Base-by-base conservation (phyloP, 2,888 invertebrate genomes). In the Drosophila meridiana region DNA sequence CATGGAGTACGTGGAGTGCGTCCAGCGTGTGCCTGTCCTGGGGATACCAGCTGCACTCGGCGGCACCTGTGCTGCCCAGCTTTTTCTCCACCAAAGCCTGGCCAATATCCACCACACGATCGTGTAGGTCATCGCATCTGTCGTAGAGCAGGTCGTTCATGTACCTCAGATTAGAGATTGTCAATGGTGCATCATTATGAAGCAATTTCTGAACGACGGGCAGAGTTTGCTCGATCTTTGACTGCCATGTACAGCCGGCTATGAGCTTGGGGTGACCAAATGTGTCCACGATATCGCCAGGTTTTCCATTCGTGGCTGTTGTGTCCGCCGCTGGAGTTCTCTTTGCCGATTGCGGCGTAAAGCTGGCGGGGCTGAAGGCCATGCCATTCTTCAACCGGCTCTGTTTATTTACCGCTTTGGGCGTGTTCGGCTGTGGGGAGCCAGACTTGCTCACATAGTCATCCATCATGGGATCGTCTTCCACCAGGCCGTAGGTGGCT, bases 201-300 rank as follows among this genome's bases (percentile, higher is more conserved):
- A 94, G 94, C 30, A 94, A 92, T 52, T 94, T 92, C 91, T 94
- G 94, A 32, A 92, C 90, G 48, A 95, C 92, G 59, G 91, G 93
- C 32, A 93, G 76, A 55, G 87, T 61, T 28, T 85, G 90, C 40
- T 83, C 78, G 34, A 82, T 64, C 36, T 77, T 68, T 9, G 90
- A 83, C 42, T 89, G 82, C 93, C 93, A 93, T 6, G 82, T 82
- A 42, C 89, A 87, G 26, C 82, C 79, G 6, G 94, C 92, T 65
- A 95, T 87, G 26, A 94, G 90, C 68, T 93, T 92, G n/a, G 95
- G 94, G 80, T 94, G 94, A 2, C 95, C 95, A 88, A 94, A 95
- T 3, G 94, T 94, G 83, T 94, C 94, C 30, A 96, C 94, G 14
- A 95, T 94, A 60, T 95, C 94, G 3, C 96, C 96, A 48, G 95